Conservation (phyloP, 2,888 invertebrate genomes). For the Clivina fossor region DNA sequence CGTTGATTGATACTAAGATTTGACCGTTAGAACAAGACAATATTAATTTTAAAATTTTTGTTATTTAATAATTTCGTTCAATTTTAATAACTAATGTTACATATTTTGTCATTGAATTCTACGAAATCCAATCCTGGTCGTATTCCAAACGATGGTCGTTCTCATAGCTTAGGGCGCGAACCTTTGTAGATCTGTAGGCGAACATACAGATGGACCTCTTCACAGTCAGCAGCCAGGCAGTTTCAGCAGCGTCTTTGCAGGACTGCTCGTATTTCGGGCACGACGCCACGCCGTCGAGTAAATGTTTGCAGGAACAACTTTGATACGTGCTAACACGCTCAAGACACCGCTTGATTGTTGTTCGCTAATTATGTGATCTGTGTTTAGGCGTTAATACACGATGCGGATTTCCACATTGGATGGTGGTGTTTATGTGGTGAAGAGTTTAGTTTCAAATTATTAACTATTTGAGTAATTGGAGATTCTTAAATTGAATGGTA, state of each 20-base stretch:
- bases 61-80: too few relatives aligned
- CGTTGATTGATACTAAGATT: too few relatives aligned
- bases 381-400: too few relatives aligned
- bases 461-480: too few relatives aligned
- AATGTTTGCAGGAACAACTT: slow-evolving; percentile 24
- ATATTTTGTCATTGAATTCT: not conserved
- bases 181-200: not conserved
- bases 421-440: too few relatives aligned
- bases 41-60: too few relatives aligned
- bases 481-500: too few relatives aligned
- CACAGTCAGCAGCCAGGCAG: not conserved
- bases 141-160: not conserved
- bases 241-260: not conserved
- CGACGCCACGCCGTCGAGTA: not conserved
- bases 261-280: not conserved
- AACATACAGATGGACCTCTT: not conserved
- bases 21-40: too few relatives aligned
- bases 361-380: slow-evolving; percentile 23
- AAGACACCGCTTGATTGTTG: slow-evolving; percentile 17
- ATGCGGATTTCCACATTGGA: too few relatives aligned
- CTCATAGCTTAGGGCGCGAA: not conserved
- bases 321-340: slow-evolving; percentile 5
- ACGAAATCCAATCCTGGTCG: not conserved
- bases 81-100: too few relatives aligned
- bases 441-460: too few relatives aligned